Evolutionary conservation across 2,888 invertebrate species (phyloP).

Genomic region (Eupeodes latifasciatus): DNA sequence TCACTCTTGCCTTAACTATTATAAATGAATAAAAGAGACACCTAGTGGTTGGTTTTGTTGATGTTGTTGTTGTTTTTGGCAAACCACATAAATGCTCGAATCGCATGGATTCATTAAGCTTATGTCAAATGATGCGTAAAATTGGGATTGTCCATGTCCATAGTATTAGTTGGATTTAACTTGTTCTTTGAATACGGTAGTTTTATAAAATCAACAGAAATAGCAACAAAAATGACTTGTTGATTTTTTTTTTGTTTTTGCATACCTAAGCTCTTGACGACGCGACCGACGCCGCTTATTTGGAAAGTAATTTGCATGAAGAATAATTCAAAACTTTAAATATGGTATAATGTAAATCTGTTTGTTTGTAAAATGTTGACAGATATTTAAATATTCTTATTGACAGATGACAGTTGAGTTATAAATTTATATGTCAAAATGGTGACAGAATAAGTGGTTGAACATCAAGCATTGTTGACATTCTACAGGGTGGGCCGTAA

Average conservation of each 20-base stretch:
- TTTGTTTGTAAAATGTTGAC: slow-evolving; percentile 19
- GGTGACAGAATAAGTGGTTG: neutral
- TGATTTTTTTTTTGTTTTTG: slow-evolving; percentile 10
- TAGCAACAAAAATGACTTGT: neutral
- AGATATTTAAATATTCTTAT: slow-evolving; percentile 7
- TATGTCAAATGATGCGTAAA: slow-evolving; percentile 35
- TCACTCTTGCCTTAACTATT: neutral
- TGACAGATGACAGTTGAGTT: slow-evolving; percentile 44
- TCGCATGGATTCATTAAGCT: slow-evolving; percentile 4
- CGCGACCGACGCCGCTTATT: neutral
- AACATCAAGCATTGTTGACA: neutral
- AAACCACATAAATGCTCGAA: neutral
- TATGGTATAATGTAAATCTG: slow-evolving; percentile 14
- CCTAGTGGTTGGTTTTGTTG: neutral
- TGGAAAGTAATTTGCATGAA: neutral
- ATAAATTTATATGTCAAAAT: neutral
- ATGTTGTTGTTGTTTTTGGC: too few species aligned
- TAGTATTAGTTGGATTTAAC: neutral
- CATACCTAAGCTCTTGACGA: neutral
- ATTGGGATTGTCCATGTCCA: neutral
- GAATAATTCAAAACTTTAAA: slow-evolving; percentile 8
- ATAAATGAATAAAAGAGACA: neutral
- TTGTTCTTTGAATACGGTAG: slow-evolving; percentile 8
- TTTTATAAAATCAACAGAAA: neutral
- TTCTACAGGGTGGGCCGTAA: too few species aligned